Percentiles rank a stretch among this genome's conserved stretches.
phyloP scores from a whole-genome alignment of 2,797 vertebrate species.

The Poecile montanus region DNA sequence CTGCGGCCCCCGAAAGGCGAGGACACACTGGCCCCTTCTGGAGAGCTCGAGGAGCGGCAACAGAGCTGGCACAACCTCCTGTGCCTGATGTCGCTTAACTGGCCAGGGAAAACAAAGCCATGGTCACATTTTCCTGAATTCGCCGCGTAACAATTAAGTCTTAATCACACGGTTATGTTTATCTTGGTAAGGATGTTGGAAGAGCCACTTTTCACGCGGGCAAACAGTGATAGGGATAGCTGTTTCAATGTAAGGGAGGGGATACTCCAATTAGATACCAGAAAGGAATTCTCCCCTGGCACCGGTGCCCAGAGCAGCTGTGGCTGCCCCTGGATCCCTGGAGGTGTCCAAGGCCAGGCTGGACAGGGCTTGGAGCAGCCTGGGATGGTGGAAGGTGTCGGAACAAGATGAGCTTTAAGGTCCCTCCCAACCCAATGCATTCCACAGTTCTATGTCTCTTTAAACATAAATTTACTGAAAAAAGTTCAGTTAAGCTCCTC shows the following conservation, averaged over 20 bases:
- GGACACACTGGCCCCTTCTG: constrained; percentile 48
- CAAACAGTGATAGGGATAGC: too few species aligned
- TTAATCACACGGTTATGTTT: not conserved
- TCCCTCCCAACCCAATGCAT: not conserved
- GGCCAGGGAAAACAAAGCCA: not conserved
- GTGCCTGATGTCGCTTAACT: accelerated
- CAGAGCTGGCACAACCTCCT: not conserved
- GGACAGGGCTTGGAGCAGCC: not conserved
- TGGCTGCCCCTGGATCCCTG: not conserved
- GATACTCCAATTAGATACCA: not conserved
- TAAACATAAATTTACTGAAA: not conserved
- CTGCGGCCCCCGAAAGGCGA: not conserved
- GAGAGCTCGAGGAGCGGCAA: not conserved
- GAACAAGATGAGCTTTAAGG: not conserved
- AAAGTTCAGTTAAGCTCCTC: not conserved
- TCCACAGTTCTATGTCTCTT: not conserved
- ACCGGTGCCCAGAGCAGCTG: not conserved
- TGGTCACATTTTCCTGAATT: not conserved
- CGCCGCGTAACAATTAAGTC: not conserved
- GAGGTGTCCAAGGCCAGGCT: not conserved
- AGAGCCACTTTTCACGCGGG: not conserved
- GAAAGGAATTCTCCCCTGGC: not conserved
- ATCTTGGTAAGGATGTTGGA: not conserved
- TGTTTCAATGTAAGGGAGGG: not conserved
- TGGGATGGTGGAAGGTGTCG: not conserved